Base-by-base conservation (phyloP, 2,888 invertebrate species). In the Pediacus dermestoides region DNA sequence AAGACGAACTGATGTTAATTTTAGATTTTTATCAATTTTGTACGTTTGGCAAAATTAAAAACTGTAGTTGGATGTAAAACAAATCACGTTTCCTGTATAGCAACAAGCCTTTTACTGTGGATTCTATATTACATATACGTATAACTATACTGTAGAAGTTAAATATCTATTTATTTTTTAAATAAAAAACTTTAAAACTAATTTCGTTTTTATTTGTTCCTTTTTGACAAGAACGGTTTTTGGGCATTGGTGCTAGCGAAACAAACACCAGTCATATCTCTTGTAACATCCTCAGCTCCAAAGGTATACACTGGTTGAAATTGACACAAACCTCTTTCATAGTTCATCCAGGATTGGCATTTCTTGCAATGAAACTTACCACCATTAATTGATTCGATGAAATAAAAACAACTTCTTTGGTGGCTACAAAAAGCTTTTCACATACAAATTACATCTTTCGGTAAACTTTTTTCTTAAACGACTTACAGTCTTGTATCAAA, bases 381-480 rank as follows among this genome's bases (percentile, higher is more conserved):
- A 4, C 12, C 14, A n/a, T 28, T 28, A 7, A 28, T 28, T 7
- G 28, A 3, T 13, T 28, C 28, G 14, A 28, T 28, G 10, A 28
- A 28, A n/a, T 28, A 28, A 14, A 9, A 11, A 14, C 28, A 28
- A 11, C 28, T 28, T 13, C 28, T 3, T 4, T 11, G 4, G 13
- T 28, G 28, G 10, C 28, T 28, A 14, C 28, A 28, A 28, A 28
- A 28, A 7, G 28, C 28, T 28, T 6, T 23, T 9, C 23, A n/a
- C n/a, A n/a, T 10, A 23, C 23, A 28, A 28, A 7, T 28, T 3
- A 13, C 3, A 28, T 28, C 3, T 13, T 12, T 28, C n/a, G 3
- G 3, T 4, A 3, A 13, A n/a, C n/a, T n/a, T n/a, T n/a, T n/a
- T n/a, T 28, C 12, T 4, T 9, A 4, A 13, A 13, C 14, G 11